phyloP scores from a whole-genome alignment of 2,888 invertebrate species.

The Nomada flava region DNA sequence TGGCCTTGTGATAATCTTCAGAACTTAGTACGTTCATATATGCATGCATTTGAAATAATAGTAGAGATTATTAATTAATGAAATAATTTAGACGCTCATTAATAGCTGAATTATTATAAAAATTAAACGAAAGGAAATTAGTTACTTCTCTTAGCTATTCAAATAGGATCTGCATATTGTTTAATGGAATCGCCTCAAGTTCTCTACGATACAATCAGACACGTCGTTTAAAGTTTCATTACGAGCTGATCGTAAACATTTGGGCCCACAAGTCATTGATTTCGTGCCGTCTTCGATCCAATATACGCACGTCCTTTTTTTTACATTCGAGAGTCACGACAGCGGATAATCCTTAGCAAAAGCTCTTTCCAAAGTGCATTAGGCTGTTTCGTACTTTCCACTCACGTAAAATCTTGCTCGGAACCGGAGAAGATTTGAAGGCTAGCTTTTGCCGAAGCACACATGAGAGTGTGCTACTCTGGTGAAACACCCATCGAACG shows the following conservation, averaged over 20 bases:
- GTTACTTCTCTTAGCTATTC: too few species aligned
- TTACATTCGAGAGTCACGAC: not conserved
- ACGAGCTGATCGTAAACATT: not conserved
- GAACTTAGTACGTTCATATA: too few species aligned
- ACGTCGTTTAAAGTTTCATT: not conserved
- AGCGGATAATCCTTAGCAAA: slow-evolving; percentile 6
- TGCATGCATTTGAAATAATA: too few species aligned
- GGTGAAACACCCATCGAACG: slow-evolving; percentile 62
- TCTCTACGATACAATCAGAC: not conserved
- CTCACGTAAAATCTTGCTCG: slow-evolving; percentile 66
- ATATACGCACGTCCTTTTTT: slow-evolving; percentile 8
- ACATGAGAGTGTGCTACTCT: slow-evolving; percentile 25
- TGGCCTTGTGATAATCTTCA: too few species aligned
- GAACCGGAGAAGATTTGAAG: slow-evolving; percentile 5
- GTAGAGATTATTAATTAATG: too few species aligned
- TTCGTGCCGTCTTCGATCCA: not conserved
- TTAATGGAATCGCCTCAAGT: too few species aligned
- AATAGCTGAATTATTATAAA: too few species aligned
- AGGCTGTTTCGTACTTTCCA: slow-evolving; percentile 60
- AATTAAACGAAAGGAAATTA: too few species aligned
- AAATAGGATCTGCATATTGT: too few species aligned
- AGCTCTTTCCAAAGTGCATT: slow-evolving; percentile 42
- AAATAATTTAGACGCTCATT: too few species aligned
- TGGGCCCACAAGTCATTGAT: not conserved
- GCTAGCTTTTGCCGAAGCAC: not conserved